A percentile compares a stretch with the other conserved stretches of the same genome.
These are phyloP conservation scores for Spodoptera exigua DNA, from an alignment of 2,888 invertebrate genomes.

Conservation along the genomic window DNA sequence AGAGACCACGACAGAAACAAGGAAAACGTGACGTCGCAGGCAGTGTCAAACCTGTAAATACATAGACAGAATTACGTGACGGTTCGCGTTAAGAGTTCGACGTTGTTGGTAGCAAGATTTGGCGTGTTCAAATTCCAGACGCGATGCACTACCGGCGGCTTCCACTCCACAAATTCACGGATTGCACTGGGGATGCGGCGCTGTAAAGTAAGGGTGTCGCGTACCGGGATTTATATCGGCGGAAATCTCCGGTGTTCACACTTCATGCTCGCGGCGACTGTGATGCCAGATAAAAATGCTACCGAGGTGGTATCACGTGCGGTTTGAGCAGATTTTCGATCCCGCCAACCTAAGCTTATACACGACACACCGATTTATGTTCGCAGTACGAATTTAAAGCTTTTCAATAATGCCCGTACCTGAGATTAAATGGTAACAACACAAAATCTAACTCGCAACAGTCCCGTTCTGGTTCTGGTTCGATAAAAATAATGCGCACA, in stretches of 20 bases:
- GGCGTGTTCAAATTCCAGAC: conserved; percentile 75
- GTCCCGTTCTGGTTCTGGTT: conserved; percentile 21
- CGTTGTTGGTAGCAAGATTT: conserved; percentile 67
- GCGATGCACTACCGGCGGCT: conserved; percentile 74
- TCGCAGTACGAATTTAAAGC: conserved; percentile 57
- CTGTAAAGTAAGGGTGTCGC: conserved; percentile 79
- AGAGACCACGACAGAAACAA: conserved; percentile 45
- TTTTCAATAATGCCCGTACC: conserved; percentile 30
- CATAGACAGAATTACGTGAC: conserved; percentile 55
- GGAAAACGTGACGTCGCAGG: conserved; percentile 52
- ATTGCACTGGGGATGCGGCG: conserved; percentile 74
- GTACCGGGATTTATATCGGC: conserved; percentile 83
- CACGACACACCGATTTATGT: conserved; percentile 65
- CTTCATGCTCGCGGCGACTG: conserved; percentile 73
- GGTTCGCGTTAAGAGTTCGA: conserved; percentile 47
- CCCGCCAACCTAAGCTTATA: conserved; percentile 65
- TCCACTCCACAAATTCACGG: conserved; percentile 82
- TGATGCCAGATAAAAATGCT: conserved; percentile 75
- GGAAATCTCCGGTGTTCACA: conserved; percentile 83
- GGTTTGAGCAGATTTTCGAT: conserved; percentile 71
- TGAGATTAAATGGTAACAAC: conserved; percentile 31
- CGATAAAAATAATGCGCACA: conserved; percentile 41
- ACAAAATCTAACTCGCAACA: conserved; percentile 29
- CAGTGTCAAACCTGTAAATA: conserved; percentile 61
- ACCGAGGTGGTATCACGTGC: conserved; percentile 68